These are phyloP conservation scores for Podarcis siculus DNA, from an alignment of 2,797 vertebrate species.

Conservation along the genomic window DNA sequence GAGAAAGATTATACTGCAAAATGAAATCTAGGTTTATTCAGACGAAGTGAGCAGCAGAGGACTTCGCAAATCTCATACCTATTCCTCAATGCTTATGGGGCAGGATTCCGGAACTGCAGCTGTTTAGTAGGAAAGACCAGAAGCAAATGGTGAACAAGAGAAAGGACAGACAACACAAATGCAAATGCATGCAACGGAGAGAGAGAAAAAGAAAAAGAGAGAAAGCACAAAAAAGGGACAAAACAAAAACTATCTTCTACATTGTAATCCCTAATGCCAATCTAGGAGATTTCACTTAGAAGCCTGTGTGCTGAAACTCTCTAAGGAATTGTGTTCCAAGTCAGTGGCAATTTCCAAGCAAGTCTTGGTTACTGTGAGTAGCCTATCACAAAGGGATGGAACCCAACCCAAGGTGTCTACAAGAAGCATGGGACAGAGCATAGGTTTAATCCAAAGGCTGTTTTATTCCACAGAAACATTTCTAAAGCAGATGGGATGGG, in stretches of 20 bases:
- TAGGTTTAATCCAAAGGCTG: not conserved
- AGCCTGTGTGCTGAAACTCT: fast-evolving
- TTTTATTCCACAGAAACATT: not conserved
- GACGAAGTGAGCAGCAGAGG: fast-evolving
- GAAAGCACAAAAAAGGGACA: not conserved
- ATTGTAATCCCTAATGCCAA: not conserved
- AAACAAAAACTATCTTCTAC: not conserved
- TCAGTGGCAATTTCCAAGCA: not conserved
- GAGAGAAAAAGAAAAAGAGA: too few relatives aligned
- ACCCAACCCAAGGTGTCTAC: not conserved
- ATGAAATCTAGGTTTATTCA: not conserved
- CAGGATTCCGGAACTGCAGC: slow-evolving; percentile 88
- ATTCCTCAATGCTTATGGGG: slow-evolving; percentile 95
- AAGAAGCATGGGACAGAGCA: too few relatives aligned
- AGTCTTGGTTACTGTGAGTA: not conserved
- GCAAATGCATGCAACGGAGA: slow-evolving; percentile 28
- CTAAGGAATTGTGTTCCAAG: not conserved
- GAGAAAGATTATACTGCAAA: not conserved
- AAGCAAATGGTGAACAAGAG: slow-evolving; percentile 77
- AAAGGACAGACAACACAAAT: slow-evolving; percentile 30
- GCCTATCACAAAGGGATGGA: not conserved
- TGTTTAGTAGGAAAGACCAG: slow-evolving; percentile 87
- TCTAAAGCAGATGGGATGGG: not conserved
- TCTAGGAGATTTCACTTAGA: not conserved
- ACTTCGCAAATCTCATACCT: slow-evolving; percentile 81